Conservation (phyloP, 2,113 vertebrate genomes). For the Ceyx melanurus region DNA sequence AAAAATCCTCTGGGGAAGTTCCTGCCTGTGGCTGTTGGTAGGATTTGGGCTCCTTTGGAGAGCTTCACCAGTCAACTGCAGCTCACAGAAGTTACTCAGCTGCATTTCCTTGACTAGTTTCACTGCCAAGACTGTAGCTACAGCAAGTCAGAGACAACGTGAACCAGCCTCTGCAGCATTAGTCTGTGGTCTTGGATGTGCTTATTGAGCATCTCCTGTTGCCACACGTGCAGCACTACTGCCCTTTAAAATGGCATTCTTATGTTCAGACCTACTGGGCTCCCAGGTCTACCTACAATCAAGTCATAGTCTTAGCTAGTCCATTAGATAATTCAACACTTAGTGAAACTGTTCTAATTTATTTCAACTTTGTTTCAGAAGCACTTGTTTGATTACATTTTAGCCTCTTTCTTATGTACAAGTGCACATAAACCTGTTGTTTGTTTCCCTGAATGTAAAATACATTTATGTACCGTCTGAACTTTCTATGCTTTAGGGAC, state of each 20-base stretch:
- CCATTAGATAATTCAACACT: neutral
- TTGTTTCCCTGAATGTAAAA: neutral
- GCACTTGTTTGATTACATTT: neutral
- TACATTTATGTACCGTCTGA: neutral
- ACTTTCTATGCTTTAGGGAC: neutral
- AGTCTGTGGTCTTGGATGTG: no score
- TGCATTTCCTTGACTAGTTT: neutral
- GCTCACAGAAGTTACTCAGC: neutral
- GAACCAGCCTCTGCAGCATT: fast-evolving
- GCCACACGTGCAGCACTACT: neutral
- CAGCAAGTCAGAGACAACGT: neutral
- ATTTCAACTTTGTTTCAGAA: neutral
- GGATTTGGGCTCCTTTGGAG: neutral
- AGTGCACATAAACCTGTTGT: neutral
- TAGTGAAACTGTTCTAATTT: neutral
- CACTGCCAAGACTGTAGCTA: neutral
- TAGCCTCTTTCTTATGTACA: neutral
- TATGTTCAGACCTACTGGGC: neutral
- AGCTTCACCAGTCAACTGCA: fast-evolving
- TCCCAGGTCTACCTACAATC: neutral
- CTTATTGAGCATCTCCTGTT: neutral
- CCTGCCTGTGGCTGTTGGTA: neutral
- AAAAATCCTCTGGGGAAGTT: neutral
- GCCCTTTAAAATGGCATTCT: neutral
- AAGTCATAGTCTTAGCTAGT: neutral